Conservation (phyloP, 2,113 vertebrate species). For the Origma solitaria region DNA sequence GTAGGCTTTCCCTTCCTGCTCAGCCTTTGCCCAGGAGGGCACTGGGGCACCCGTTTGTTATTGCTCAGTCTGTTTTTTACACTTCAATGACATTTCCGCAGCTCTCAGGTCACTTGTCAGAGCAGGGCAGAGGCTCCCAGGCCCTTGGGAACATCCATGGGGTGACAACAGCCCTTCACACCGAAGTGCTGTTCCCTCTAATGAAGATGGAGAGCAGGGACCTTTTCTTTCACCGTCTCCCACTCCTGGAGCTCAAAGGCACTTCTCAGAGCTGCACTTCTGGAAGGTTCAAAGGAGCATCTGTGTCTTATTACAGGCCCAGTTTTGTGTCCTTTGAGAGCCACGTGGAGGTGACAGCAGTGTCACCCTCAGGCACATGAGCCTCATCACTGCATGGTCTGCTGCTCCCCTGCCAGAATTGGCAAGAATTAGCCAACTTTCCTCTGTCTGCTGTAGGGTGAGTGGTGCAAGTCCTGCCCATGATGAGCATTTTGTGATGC, state of each 20-base stretch:
- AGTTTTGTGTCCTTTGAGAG: neutral
- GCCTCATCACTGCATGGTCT: rapidly evolving
- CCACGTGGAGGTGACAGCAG: rapidly evolving
- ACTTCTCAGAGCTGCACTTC: neutral
- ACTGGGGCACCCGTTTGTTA: neutral
- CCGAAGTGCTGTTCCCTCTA: neutral
- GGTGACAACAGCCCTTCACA: neutral
- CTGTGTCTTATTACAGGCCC: rapidly evolving
- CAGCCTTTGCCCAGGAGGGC: neutral
- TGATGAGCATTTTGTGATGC: rapidly evolving
- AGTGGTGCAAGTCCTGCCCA: rapidly evolving
- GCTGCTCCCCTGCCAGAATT: rapidly evolving
- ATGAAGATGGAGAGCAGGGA: neutral
- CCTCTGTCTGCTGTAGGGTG: neutral
- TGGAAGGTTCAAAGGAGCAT: neutral
- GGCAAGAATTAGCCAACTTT: rapidly evolving
- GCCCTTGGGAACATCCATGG: neutral
- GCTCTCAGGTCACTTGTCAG: neutral
- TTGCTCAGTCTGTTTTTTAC: neutral
- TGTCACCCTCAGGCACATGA: rapidly evolving
- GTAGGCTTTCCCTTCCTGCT: neutral
- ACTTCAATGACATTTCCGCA: neutral
- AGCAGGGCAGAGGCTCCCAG: neutral
- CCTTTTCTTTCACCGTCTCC: neutral
- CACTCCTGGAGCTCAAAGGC: neutral